Percentiles rank a stretch among this genome's conserved stretches.
Conservation (phyloP, 2,113 vertebrate species). For the Coturnix japonica region DNA sequence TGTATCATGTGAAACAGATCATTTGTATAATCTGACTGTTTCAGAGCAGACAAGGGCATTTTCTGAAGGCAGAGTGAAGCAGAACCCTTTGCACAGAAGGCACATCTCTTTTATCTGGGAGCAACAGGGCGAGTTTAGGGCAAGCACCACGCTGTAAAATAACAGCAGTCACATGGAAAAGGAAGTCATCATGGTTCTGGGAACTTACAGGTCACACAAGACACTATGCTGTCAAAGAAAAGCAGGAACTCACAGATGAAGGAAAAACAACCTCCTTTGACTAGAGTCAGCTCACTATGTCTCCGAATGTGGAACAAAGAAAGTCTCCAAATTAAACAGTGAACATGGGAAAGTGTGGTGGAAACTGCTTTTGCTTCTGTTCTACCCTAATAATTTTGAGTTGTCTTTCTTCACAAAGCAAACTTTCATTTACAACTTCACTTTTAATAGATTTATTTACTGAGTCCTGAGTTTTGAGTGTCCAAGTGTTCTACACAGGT, state of each 20-base stretch:
- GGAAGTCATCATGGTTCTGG: not conserved
- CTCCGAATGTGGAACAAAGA: not conserved
- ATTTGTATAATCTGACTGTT: not conserved
- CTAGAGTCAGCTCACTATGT: not conserved
- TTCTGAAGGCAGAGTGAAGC: not conserved
- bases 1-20: rapidly evolving
- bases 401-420: not conserved
- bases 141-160: rapidly evolving
- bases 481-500: not conserved
- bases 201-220: not conserved
- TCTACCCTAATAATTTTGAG: not conserved
- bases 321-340: not conserved
- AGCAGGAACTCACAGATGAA: not conserved
- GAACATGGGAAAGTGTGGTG: not conserved
- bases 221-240: not conserved
- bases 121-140: not conserved
- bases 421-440: not conserved
- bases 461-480: not conserved
- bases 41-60: not conserved
- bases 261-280: not conserved
- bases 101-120: not conserved
- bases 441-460: not conserved
- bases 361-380: not conserved
- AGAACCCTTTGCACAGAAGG: not conserved
- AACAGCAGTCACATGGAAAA: not conserved